A percentile compares a stretch with the other conserved stretches of the same genome.
These are phyloP conservation scores for Sceloporus tristichus DNA, from an alignment of 2,113 vertebrate genomes.

Conservation along the genomic window DNA sequence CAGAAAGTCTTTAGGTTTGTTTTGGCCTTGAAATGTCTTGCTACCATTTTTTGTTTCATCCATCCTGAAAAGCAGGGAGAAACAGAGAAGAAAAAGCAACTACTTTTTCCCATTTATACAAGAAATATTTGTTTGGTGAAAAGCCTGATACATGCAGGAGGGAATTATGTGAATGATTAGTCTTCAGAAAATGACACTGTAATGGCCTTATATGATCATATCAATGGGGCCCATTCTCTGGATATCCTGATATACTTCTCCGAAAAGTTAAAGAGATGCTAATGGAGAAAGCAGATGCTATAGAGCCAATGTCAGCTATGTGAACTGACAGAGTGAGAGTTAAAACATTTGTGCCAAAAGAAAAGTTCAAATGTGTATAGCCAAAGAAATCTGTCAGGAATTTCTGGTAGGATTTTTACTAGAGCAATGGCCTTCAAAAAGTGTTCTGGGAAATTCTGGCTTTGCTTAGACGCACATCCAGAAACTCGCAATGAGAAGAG, in stretches of 20 bases:
- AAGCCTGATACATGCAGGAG: not conserved
- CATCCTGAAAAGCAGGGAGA: conserved; percentile 59
- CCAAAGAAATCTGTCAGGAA: not conserved
- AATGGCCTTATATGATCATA: not conserved
- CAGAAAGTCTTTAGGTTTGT: conserved; percentile 41
- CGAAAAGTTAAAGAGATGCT: not conserved
- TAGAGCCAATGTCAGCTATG: not conserved
- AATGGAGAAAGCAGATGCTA: not conserved
- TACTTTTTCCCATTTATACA: conserved; percentile 16
- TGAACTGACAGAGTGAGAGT: not conserved
- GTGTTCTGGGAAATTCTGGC: not conserved
- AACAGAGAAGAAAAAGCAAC: conserved; percentile 9
- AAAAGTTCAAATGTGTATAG: not conserved
- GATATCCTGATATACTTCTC: not conserved
- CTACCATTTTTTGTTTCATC: conserved; percentile 29
- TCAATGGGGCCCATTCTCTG: not conserved
- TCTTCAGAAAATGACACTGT: not conserved
- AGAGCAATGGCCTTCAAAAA: not conserved
- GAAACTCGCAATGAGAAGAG: not conserved
- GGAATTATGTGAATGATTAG: not conserved
- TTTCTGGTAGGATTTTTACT: not conserved
- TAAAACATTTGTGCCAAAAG: not conserved
- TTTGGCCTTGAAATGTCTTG: conserved; percentile 34
- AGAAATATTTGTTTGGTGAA: not conserved
- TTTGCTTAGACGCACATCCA: not conserved